Base-by-base conservation (phyloP, 1,140 invertebrate genomes). In the Ceratina calcarata region DNA sequence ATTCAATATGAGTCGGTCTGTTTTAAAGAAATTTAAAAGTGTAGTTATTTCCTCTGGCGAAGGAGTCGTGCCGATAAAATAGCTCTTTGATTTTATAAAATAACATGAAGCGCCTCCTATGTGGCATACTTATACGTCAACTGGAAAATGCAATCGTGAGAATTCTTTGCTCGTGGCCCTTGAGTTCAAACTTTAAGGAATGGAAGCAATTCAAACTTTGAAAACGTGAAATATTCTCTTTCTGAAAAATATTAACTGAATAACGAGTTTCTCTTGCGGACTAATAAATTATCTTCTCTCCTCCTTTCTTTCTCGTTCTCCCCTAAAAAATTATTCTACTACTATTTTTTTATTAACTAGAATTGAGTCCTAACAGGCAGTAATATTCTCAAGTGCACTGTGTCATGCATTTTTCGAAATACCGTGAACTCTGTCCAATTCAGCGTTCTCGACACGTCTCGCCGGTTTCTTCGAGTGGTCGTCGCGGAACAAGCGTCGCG, bases 71-170 rank as follows among this genome's bases (percentile, higher is more conserved):
- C 8, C 51, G 32, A 49, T 45, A 24, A 64, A 51, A 64, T 78
- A 55, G 16, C 27, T 22, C 20, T 45, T 24, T 32, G 60, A 72
- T 72, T 72, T 78, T 78, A 78, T 49, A 32, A 60, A 78, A 78
- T 64, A 68, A 58, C 69, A 51, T 72, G 72, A 78, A 72, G 64
- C 51, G 4, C 53, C 45, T 72, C 49, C 55, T 12, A 7, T 16
- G n/a, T 64, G 76, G 69, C 7, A 37, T 37, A 37, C n/a, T 60
- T 8, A 4, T 27, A 18, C 24, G 27, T 24, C 51, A 4, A 20
- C 2, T 15, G 2, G 12, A 4, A 49, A 32, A 2, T 20, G 20
- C 15, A 69, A 62, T 64, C 37, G 16, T 2, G 20, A n/a, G 16
- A n/a, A 18, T 24, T 12, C 13, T 67, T 53, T 53, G 22, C 24